Base-by-base conservation (phyloP, 1,140 invertebrate species). In the Oryzaephilus surinamensis region DNA sequence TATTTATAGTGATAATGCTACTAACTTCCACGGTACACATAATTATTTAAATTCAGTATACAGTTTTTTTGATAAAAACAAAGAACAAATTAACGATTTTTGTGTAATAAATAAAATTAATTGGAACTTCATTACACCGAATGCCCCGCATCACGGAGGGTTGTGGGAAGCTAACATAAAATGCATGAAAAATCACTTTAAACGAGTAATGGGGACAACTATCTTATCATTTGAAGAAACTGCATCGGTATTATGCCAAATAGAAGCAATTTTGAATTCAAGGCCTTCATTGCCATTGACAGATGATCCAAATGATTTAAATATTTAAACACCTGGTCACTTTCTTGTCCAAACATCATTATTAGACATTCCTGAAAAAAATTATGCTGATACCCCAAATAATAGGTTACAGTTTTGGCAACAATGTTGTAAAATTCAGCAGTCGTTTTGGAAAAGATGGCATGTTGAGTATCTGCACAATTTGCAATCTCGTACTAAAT, bases 71-170 rank as follows among this genome's bases (percentile, higher is more conserved):
- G 19, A 8, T 4, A 5, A 5, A 5, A 8, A 20, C 8, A 20
- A 20, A 8, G 19, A 5, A 5, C 19, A 5, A 20, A n/a, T n/a
- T 20, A 4, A 20, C 19, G 8, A 4, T 20, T 20, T 5, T 5
- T 5, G 4, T 8, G 19, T 5, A 20, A 20, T 8, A n/a, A n/a
- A n/a, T n/a, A 4, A 20, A 20, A 20, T 20, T 20, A 36, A 33
- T 17, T 66, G 62, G 57, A 35, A 59, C 10, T 63, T 67, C 33
- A 59, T 60, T 39, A 58, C 63, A 1, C 55, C 64, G 16, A 10
- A 32, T 4, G 52, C 61, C 6, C 58, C 61, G 3, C 55, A 67
- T 50, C 61, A 67, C 30, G 64, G 64, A 14, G 65, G 65, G 4
- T 3, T 45, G 16, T 64, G 60, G 52, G 66, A 69, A 44, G 44